Evolutionary conservation across 2,113 vertebrate species (phyloP).

Genomic region (human): DNA sequence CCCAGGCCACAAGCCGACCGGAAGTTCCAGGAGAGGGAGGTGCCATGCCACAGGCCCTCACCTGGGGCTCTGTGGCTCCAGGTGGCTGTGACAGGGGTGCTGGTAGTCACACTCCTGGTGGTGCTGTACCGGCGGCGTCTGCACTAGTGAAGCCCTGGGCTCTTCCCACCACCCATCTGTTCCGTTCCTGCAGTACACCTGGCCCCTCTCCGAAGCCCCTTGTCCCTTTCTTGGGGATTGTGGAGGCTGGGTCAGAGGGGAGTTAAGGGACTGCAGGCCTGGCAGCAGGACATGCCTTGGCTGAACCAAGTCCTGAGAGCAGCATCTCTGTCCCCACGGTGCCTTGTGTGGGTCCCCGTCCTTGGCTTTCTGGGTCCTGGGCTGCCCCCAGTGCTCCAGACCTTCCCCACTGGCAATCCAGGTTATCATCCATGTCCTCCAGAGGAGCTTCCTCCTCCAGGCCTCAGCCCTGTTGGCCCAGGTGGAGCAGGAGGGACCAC

Average conservation of each 20-base stretch:
- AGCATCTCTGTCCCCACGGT: not conserved
- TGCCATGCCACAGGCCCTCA: accelerated
- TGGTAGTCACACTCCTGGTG: conserved; percentile 29
- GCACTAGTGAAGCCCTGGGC: not conserved
- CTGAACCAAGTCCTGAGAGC: not conserved
- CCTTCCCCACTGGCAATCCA: not conserved
- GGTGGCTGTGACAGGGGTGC: accelerated
- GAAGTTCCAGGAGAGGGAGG: not conserved
- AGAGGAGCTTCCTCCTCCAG: not conserved
- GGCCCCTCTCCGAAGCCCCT: not conserved
- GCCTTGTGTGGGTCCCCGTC: not conserved
- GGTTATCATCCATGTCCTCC: not conserved
- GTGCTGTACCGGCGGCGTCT: conserved; percentile 39
- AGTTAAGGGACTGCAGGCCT: not conserved
- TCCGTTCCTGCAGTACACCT: not conserved
- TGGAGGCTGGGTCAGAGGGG: not conserved
- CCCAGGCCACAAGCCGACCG: accelerated
- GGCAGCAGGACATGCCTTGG: accelerated
- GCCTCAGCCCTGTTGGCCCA: not conserved
- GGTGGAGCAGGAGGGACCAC: not conserved
- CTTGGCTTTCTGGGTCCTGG: not conserved
- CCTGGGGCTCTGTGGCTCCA: not conserved
- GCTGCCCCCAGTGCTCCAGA: not conserved
- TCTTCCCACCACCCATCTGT: accelerated
- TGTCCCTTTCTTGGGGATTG: not conserved